Percentiles rank a stretch among this genome's conserved stretches.
phyloP scores from a whole-genome alignment of 1,140 invertebrate genomes.

The Bursaphelenchus mucronatus region DNA sequence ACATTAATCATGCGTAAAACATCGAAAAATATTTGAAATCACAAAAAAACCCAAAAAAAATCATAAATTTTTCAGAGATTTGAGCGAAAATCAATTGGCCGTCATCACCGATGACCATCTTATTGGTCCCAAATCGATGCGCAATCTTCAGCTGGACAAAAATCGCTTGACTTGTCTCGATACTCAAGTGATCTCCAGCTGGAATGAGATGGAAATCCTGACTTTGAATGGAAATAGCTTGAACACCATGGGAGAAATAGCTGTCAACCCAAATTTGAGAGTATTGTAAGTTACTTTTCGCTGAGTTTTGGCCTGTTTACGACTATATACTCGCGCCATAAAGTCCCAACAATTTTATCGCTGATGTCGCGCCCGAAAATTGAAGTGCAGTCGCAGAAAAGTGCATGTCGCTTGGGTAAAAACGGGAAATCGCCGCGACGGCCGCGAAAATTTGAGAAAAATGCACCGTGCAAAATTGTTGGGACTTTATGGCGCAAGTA shows the following conservation, averaged over 20 bases:
- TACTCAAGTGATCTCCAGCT: constrained; percentile 20
- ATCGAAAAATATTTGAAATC: not conserved
- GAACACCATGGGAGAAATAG: constrained; percentile 79
- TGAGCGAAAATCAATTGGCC: constrained; percentile 84
- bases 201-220: constrained; percentile 43
- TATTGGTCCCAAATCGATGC: constrained; percentile 74
- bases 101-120: constrained; percentile 81
- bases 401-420: too few relatives aligned
- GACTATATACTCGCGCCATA: too few relatives aligned
- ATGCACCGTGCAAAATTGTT: too few relatives aligned
- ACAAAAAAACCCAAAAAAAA: constrained; percentile 19
- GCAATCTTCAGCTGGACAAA: constrained; percentile 80
- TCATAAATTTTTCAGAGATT: constrained; percentile 72
- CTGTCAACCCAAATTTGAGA: constrained; percentile 73
- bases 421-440: too few relatives aligned
- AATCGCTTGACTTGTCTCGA: constrained; percentile 88
- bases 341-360: too few relatives aligned
- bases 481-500: too few relatives aligned
- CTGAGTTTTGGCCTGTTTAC: too few relatives aligned
- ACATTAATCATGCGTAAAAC: not conserved
- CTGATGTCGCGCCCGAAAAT: too few relatives aligned
- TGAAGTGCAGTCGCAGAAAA: too few relatives aligned
- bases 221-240: constrained; percentile 84
- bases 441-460: too few relatives aligned
- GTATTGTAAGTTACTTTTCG: constrained; percentile 67